A percentile compares a stretch with the other conserved stretches of the same genome.
Conservation (phyloP, 2,888 invertebrate genomes). For the Nowickia ferox region DNA sequence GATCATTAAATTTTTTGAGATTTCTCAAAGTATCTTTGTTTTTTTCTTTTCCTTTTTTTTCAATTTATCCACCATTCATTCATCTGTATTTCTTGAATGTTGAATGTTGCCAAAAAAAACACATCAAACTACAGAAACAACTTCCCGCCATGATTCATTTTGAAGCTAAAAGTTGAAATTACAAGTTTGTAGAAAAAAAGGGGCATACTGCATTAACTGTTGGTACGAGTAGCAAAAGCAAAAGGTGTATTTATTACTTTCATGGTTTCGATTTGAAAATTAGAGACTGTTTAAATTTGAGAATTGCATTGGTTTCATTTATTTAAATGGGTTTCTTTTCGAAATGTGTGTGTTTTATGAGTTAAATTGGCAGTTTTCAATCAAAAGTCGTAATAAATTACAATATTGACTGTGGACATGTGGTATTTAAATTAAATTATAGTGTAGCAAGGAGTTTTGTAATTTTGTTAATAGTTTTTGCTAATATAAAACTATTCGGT, state of each 20-base stretch:
- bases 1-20: slow-evolving; percentile 9
- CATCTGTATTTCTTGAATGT: neutral
- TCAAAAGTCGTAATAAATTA: no score
- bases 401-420: no score
- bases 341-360: no score
- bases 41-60: neutral
- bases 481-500: no score
- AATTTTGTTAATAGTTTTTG: no score
- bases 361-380: no score
- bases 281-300: neutral
- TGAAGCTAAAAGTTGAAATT: neutral
- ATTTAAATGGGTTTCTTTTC: neutral
- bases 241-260: neutral
- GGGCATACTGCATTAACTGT: neutral
- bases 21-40: neutral
- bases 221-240: neutral
- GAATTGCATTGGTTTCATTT: neutral
- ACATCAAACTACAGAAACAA: neutral
- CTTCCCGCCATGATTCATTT: slow-evolving; percentile 13
- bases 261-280: neutral
- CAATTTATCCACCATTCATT: neutral
- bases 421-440: no score
- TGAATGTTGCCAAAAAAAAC: neutral
- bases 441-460: no score
- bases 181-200: slow-evolving; percentile 11